A percentile compares a stretch with the other conserved stretches of the same genome.
Evolutionary conservation across 2,797 vertebrate genomes (phyloP).

Genomic region (Pygocentrus nattereri): DNA sequence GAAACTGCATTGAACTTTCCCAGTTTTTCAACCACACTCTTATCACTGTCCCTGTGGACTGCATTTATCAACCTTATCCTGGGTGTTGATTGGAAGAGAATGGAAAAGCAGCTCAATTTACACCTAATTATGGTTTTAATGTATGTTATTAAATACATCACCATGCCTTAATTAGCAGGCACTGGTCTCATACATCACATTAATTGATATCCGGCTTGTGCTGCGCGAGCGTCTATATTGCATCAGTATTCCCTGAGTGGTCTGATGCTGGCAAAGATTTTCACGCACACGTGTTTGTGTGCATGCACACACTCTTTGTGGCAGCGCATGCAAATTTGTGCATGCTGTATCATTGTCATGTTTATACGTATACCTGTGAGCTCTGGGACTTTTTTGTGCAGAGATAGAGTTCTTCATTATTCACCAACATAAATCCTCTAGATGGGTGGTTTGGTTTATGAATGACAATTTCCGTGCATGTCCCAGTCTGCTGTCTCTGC

Average conservation of each 20-base stretch:
- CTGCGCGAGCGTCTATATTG: slow-evolving; percentile 71
- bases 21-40: slow-evolving; percentile 26
- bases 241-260: slow-evolving; percentile 71
- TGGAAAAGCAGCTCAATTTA: slow-evolving; percentile 78
- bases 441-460: slow-evolving; percentile 26
- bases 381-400: slow-evolving; percentile 64
- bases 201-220: slow-evolving; percentile 80
- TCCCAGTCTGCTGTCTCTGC: neutral
- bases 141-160: slow-evolving; percentile 83
- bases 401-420: slow-evolving; percentile 71
- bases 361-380: slow-evolving; percentile 50
- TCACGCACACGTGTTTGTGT: slow-evolving; percentile 53
- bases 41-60: slow-evolving; percentile 45
- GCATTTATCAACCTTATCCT: slow-evolving; percentile 63
- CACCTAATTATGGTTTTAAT: slow-evolving; percentile 82
- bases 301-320: slow-evolving; percentile 1
- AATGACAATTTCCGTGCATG: slow-evolving; percentile 19
- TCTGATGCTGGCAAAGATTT: slow-evolving; percentile 60
- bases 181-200: slow-evolving; percentile 79
- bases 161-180: slow-evolving; percentile 83
- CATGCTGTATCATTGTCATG: slow-evolving; percentile 40
- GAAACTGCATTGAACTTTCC: neutral
- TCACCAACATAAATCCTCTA: slow-evolving; percentile 53
- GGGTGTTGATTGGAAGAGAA: slow-evolving; percentile 75
- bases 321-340: slow-evolving; percentile 25